phyloP scores from a whole-genome alignment of 2,797 vertebrate species.

The Coregonus ussuriensis region DNA sequence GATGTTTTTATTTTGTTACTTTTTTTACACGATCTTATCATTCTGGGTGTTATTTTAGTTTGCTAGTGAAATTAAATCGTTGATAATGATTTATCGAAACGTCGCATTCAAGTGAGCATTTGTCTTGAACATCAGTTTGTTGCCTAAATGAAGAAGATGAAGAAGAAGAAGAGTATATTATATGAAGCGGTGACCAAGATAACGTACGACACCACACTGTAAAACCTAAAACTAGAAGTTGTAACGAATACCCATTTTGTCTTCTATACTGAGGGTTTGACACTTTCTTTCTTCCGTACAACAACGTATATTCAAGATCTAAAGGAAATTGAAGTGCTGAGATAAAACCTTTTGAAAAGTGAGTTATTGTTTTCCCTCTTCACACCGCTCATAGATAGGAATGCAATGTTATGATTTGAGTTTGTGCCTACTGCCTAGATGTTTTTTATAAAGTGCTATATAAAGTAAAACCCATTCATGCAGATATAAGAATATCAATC shows the following conservation, averaged over 20 bases:
- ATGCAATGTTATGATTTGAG: slow-evolving; percentile 63
- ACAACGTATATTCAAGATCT: neutral
- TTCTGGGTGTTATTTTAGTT: slow-evolving; percentile 44
- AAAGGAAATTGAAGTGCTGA: slow-evolving; percentile 34
- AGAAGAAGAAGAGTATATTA: neutral
- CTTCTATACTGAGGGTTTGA: neutral
- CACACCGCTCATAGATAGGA: slow-evolving; percentile 48
- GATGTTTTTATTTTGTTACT: slow-evolving; percentile 47
- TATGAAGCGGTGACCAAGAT: slow-evolving; percentile 9
- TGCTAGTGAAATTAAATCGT: slow-evolving; percentile 47
- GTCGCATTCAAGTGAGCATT: slow-evolving; percentile 30
- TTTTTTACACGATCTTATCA: slow-evolving; percentile 34
- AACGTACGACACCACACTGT: neutral
- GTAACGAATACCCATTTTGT: slow-evolving; percentile 15
- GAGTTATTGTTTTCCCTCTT: slow-evolving; percentile 45
- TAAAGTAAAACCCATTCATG: slow-evolving; percentile 61
- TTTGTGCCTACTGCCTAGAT: slow-evolving; percentile 69
- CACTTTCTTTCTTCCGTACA: slow-evolving; percentile 14
- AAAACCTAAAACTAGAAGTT: neutral
- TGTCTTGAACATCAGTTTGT: slow-evolving; percentile 14
- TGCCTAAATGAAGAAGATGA: slow-evolving; percentile 22
- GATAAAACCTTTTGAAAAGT: slow-evolving; percentile 21
- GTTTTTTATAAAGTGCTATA: slow-evolving; percentile 79
- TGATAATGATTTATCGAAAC: slow-evolving; percentile 22
- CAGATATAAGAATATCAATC: slow-evolving; percentile 65